Evolutionary conservation across 2,113 vertebrate species (phyloP).

Genomic region (Thinocorus orbignyianus): DNA sequence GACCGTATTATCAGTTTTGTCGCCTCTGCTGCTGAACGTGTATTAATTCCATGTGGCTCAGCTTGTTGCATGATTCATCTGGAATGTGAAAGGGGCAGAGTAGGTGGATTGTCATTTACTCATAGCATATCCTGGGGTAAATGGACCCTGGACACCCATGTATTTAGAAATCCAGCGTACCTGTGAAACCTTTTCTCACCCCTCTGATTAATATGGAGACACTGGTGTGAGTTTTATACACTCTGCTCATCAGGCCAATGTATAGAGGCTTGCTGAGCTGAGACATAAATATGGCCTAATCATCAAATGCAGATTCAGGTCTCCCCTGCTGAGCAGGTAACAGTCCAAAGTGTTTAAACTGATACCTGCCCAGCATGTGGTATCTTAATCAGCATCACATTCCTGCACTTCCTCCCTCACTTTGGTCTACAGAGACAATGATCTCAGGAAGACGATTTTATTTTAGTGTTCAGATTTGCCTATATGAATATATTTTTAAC

Average conservation of each 20-base stretch:
- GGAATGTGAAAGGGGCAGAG: neutral
- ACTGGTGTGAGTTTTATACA: neutral
- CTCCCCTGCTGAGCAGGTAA: conserved; percentile 63
- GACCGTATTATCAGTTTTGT: neutral
- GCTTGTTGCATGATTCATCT: neutral
- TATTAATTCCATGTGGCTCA: conserved; percentile 11
- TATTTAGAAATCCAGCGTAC: neutral
- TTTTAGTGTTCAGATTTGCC: conserved; percentile 47
- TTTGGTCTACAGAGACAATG: conserved; percentile 49
- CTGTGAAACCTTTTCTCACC: neutral
- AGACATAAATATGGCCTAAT: conserved; percentile 66
- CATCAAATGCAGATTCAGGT: conserved; percentile 55
- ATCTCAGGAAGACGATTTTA: conserved; percentile 54
- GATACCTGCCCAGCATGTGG: conserved; percentile 68
- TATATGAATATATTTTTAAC: conserved; percentile 60
- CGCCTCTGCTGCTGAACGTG: neutral
- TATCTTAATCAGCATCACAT: conserved; percentile 66
- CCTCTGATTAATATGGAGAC: conserved; percentile 38
- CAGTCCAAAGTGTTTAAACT: conserved; percentile 72
- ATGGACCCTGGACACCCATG: neutral
- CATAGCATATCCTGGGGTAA: neutral
- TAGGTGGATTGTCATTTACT: neutral
- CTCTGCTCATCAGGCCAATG: neutral
- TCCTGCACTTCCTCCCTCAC: conserved; percentile 44
- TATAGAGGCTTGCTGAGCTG: conserved; percentile 45